A percentile compares a stretch with the other conserved stretches of the same genome.
These are phyloP conservation scores for Eulithis prunata DNA, from an alignment of 2,888 invertebrate genomes.

Conservation along the genomic window DNA sequence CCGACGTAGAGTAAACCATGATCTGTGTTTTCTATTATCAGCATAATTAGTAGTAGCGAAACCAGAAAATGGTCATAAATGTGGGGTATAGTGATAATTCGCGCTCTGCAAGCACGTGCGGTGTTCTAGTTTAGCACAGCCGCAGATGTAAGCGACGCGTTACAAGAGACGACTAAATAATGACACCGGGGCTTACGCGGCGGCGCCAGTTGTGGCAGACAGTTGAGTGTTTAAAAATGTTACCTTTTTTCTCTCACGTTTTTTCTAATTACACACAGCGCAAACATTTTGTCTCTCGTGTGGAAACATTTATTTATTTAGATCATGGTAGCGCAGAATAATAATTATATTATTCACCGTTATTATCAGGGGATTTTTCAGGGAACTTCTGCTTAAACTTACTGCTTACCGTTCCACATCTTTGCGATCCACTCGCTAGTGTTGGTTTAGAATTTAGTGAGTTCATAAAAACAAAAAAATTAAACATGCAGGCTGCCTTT, in stretches of 20 bases:
- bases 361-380: too few species aligned
- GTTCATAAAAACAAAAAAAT: too few species aligned
- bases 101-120: constrained; percentile 26
- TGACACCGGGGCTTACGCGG: constrained; percentile 47
- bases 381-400: too few species aligned
- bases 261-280: constrained; percentile 30
- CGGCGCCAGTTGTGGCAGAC: constrained; percentile 49
- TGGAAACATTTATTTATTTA: too few species aligned
- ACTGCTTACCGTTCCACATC: too few species aligned
- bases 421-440: too few species aligned
- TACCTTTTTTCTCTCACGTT: constrained; percentile 31
- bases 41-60: constrained; percentile 6
- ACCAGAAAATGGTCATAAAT: constrained; percentile 21
- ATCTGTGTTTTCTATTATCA: constrained; percentile 20
- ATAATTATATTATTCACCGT: too few species aligned
- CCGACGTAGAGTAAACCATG: constrained; percentile 10
- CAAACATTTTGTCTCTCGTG: constrained; percentile 16
- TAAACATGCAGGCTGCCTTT: too few species aligned
- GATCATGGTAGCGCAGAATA: too few species aligned
- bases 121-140: constrained; percentile 48
- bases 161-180: constrained; percentile 60
- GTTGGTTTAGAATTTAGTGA: too few species aligned
- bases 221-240: constrained; percentile 46
- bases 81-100: constrained; percentile 29
- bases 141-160: constrained; percentile 56